Base-by-base conservation (phyloP, 2,888 invertebrate genomes). In the Leptinotarsa juncta region DNA sequence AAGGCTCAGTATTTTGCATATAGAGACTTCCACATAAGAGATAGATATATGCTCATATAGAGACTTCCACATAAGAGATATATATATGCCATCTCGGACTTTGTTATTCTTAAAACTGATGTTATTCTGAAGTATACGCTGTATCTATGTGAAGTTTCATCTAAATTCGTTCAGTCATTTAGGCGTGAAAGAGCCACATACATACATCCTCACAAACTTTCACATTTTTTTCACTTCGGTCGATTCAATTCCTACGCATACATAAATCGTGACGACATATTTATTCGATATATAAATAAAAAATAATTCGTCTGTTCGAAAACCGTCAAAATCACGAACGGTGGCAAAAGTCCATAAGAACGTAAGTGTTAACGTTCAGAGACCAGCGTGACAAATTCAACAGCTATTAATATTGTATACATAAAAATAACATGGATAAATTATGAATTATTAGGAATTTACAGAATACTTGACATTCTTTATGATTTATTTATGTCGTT, bases 391-490 rank as follows among this genome's bases (percentile, higher is more conserved):
- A 68, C 57, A 68, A 55, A 68, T 68, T 68, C 68, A 32, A 68
- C 55, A 16, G 18, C 42, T 48, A 68, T 67, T 67, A 67, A 67
- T 67, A 51, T 67, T 57, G 48, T 68, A 42, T 48, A 15, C 32
- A 51, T 67, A 67, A 67, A 67, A 67, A 42, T 68, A 53, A 14
- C 32, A 32, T 48, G 48, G 32, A 55, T 73, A 53, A 73, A 70
- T 66, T 73, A 66, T 66, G 66, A 70, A 70, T 70, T 73, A 70
- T 60, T 55, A 57, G 66, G 60, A 49, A 42, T 73, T 65, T 26
- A 70, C 73, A 70, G 69, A 73, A 73, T 73, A 70, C 70, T 73
- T 73, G 70, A 73, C 73, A 73, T 3, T 55, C 20, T 66, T 53
- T 55, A 70, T 73, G 67, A 73, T 50, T 57, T 73, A 73, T 70